Evolutionary conservation across 2,888 invertebrate species (phyloP), one percentile per base, ranked within the genome.

Genomic region (Sphaerophoria rueppellii): DNA sequence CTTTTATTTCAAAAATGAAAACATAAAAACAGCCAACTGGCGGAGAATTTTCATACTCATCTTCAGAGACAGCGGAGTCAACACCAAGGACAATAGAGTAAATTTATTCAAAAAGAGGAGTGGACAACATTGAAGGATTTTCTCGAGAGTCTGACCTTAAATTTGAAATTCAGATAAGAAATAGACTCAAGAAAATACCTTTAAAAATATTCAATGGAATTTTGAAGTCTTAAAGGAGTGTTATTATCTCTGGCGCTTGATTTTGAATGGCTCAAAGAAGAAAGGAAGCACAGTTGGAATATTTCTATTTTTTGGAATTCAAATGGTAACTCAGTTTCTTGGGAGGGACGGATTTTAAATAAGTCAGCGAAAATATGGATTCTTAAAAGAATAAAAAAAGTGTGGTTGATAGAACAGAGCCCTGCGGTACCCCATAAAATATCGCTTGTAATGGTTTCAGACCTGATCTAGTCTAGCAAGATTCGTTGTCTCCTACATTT

Each of bases 21-120:
- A 43, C 12, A 34, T 7, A 14, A 43, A 9, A 43, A 6, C 43
- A 46, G 48, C 60, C 35, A 3, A 24, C 32, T 35, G 6, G 6
- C 37, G 35, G 50, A 54, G 40, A 14, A 69, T 40, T 4, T 46
- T 35, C 14, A 67, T 37, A 54, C 48, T 61, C 34, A 52, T 5
- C 6, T 4, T n/a, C 11, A 65, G 48, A 6, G 11, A 34, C 24
- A 58, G 37, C 1, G 43, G 60, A 24, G 57, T 76, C 61, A 60
- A 7, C 9, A 40, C 4, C 9, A 43, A 6, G 43, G 12, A 43
- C 9, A 43, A 69, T 61, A 58, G 63, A 24, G 69, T 67, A 82
- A 77, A 77, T 73, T 73, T 70, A 77, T 82, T 77, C 77, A 77
- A 77, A 77, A 69, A 24, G 57, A 74, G 11, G 46, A 74, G 40